A percentile compares a stretch with the other conserved stretches of the same genome.
Evolutionary conservation across 92 coral and sea anemone genomes (phyloP).

Genomic region (Epizoanthus stellaris): DNA sequence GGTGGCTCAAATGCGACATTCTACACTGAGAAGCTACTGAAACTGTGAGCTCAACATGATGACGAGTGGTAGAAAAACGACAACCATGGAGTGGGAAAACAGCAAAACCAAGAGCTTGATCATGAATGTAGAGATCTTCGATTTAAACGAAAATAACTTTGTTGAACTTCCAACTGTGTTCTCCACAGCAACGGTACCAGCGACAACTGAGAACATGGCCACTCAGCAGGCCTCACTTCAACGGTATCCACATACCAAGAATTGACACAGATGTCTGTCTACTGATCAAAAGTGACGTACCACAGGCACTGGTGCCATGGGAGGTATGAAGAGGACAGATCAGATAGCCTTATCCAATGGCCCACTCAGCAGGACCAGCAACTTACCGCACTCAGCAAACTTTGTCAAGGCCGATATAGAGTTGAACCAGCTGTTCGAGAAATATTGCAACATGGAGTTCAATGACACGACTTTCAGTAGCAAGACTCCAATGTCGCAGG

Average conservation of each 20-base stretch:
- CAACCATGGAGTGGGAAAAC: slow-evolving; percentile 54
- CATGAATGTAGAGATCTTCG: slow-evolving; percentile 54
- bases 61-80: slow-evolving; percentile 50
- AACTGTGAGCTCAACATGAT: slow-evolving; percentile 33
- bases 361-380: slow-evolving; percentile 28
- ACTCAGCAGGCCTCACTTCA: slow-evolving; percentile 55
- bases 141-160: slow-evolving; percentile 39
- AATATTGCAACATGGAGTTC: slow-evolving; percentile 63
- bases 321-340: slow-evolving; percentile 34
- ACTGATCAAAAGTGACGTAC: slow-evolving; percentile 63
- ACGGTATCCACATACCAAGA: slow-evolving; percentile 14
- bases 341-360: slow-evolving; percentile 52
- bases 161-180: slow-evolving; percentile 54
- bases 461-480: slow-evolving; percentile 46
- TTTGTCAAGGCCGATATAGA: slow-evolving; percentile 40
- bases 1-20: slow-evolving; percentile 79
- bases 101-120: slow-evolving; percentile 42
- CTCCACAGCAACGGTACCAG: slow-evolving; percentile 58
- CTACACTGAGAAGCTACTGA: slow-evolving; percentile 58
- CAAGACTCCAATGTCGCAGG: slow-evolving; percentile 40
- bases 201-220: slow-evolving; percentile 47
- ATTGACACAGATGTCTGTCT: slow-evolving; percentile 60
- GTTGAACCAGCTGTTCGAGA: slow-evolving; percentile 46
- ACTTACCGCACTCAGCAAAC: slow-evolving; percentile 18
- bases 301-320: slow-evolving; percentile 53